Base-by-base conservation (phyloP, 2,888 invertebrate genomes). In the Ctena decussata region DNA sequence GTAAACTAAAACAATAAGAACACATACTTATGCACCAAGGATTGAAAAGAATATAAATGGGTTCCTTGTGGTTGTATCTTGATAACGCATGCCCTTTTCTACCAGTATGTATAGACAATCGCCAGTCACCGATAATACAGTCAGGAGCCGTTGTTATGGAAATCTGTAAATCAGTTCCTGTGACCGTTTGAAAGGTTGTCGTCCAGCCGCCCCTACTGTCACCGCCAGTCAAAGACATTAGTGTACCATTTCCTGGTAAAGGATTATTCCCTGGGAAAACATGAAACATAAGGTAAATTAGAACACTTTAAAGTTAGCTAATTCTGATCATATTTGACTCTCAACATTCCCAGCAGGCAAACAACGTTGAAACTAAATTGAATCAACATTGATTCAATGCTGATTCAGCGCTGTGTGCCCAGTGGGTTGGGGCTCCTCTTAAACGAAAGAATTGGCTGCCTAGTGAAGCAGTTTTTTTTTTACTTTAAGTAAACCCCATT, bases 41-140 rank as follows among this genome's bases (percentile, higher is more conserved):
- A 35, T 65, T 65, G 35, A 65, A 65, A 1, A 65, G 35, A 30
- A 65, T 35, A 65, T 65, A 65, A 32, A 65, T 21, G 18, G 65
- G 32, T 8, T 65, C 24, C 18, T 35, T 65, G 18, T 65, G 65
- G 30, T 5, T 27, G 18, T 65, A 65, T 32, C 21, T 32, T 35
- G 65, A 65, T 35, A 12, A 5, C 6, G 18, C 65, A 24, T 1
- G 18, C 5, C 35, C 73, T 15, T 27, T 46, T 30, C 6, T 30
- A 21, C 11, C 27, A 12, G 21, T 18, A 18, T 27, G 3, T 46
- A 21, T 30, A 18, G 27, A 21, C 18, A 32, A 8, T 5, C 46
- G 2, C 73, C 73, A 73, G 18, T 73, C 73, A 30, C 73, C 73
- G 30, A 73, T 49, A 46, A 73, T 73, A 21, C 46, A 44, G 12